phyloP scores from a whole-genome alignment of 2,113 vertebrate species.

The Caretta caretta region DNA sequence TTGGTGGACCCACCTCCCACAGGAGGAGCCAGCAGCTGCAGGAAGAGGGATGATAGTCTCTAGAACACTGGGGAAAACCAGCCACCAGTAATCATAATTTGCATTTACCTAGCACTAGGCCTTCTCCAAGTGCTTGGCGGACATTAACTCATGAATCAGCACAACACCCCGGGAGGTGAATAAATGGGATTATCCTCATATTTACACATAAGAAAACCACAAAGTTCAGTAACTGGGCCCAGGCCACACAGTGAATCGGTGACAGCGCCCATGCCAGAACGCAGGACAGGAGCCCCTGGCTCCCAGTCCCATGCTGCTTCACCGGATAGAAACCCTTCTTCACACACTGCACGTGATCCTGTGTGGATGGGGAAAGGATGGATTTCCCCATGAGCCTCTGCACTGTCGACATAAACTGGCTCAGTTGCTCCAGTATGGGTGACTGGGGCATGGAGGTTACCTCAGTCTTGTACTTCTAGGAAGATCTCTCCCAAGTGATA shows the following conservation, averaged over 20 bases:
- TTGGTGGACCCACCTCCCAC: not conserved
- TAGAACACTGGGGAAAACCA: not conserved
- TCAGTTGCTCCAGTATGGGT: not conserved
- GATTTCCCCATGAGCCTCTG: not conserved
- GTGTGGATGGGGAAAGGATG: not conserved
- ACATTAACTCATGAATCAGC: not conserved
- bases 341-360: fast-evolving
- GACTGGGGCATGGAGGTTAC: not conserved
- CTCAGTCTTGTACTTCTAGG: not conserved
- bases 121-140: not conserved
- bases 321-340: not conserved
- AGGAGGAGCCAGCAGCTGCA: not conserved
- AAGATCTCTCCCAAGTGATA: not conserved
- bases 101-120: not conserved
- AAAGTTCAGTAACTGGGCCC: not conserved
- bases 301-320: not conserved
- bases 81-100: not conserved
- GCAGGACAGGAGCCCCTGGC: not conserved
- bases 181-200: not conserved
- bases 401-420: fast-evolving
- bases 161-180: not conserved
- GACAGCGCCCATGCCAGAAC: not conserved
- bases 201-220: not conserved
- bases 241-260: not conserved
- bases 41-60: too few species aligned